Base-by-base conservation (phyloP, 2,113 vertebrate genomes). In the Ophiodon elongatus region DNA sequence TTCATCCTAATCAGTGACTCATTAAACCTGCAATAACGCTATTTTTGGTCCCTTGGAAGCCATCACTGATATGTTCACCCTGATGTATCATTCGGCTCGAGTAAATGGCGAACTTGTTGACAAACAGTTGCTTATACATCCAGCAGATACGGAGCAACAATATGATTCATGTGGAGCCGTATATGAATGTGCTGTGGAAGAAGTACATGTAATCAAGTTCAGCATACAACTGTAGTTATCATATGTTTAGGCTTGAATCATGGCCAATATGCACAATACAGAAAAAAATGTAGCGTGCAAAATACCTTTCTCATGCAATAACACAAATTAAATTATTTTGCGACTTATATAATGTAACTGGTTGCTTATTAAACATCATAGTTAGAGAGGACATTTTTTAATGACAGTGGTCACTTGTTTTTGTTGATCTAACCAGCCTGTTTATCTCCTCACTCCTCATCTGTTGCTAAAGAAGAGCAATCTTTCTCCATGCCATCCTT, bases 401-500 rank as follows among this genome's bases (percentile, higher is more conserved):
- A 37, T 37, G 8, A 21, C 29, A 37, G 33, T 23, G 27, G 1
- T 11, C 19, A 63, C 33, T 37, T 4, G 21, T 63, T 70, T 52
- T 31, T 31, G 33, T 45, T 19, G 47, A 47, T 69, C 9, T n/a
- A 50, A 27, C 13, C 35, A 47, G 21, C 27, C 39, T 6, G 21
- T 70, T 72, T 65, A 47, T 29, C 23, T 52, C 25, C 31, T 72
- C 39, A 54, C 72, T 43, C n/a, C n/a, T n/a, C n/a, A n/a, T n/a
- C n/a, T n/a, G n/a, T n/a, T n/a, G n/a, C n/a, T n/a, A n/a, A n/a
- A n/a, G n/a, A n/a, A n/a, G n/a, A n/a, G n/a, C n/a, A n/a, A n/a
- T n/a, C n/a, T n/a, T n/a, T 8, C 54, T 72, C 10, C 29, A 21
- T 75, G 37, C 14, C 60, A 11, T 66, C 41, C 43, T 33, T 5